Base-by-base conservation (phyloP, 2,888 invertebrate species). In the Phragmatobia fuliginosa region DNA sequence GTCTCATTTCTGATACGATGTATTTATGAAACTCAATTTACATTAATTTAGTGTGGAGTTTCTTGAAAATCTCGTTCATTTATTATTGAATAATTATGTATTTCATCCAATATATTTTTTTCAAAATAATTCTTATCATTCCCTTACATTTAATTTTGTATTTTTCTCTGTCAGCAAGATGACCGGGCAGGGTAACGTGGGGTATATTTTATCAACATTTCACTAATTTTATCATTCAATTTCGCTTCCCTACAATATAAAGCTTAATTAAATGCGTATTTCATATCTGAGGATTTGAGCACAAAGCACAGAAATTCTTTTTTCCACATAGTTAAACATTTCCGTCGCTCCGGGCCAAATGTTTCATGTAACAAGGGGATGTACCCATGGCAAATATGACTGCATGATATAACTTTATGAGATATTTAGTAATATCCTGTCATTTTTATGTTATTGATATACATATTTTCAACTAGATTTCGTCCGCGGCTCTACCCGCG, bases 211-310 rank as follows among this genome's bases (percentile, higher is more conserved):
- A 77, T 80, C 81, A 85, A 85, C 76, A 74, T 74, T 73, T 68
- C 72, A 66, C 73, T 85, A 86, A 89, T 87, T 86, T 84, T 79
- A 83, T 84, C 82, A 83, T 88, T 79, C 83, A 87, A 89, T 90
- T 89, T 85, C 81, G 81, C 78, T 76, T 76, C 74, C 74, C 73
- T 68, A 75, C 81, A 83, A 84, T 88, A 87, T 85, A 83, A 79
- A 81, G 84, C 87, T 90, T 92, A 92, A 92, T 92, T 92, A 91
- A 92, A 92, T 91, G 86, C 88, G 85, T 89, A 90, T 92, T 87
- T 91, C 89, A 91, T 91, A 91, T 90, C 85, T 83, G 71, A 78
- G 85, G 79, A 82, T 80, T 76, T 76, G 80, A 70, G 73, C 74
- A 87, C 84, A 87, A 87, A 86, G 88, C 83, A 85, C 67, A 80